These are phyloP conservation scores for Cyanistes caeruleus DNA, from an alignment of 2,113 vertebrate genomes.

Conservation along the genomic window DNA sequence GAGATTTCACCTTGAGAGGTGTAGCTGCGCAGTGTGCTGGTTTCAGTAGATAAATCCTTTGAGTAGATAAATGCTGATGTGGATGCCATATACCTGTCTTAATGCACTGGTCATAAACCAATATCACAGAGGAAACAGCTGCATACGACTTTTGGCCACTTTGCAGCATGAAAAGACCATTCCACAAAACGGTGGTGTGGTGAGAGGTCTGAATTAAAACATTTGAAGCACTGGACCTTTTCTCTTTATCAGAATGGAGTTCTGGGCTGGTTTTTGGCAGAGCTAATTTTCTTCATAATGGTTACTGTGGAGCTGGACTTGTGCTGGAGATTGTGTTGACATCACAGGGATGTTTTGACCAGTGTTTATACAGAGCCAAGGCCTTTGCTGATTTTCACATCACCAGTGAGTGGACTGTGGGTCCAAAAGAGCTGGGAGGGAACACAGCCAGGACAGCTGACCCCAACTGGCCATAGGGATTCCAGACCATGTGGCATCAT, in stretches of 20 bases:
- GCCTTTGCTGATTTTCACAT: neutral
- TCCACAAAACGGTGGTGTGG: neutral
- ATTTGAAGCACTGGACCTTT: neutral
- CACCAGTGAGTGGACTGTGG: neutral
- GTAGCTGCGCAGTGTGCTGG: accelerated
- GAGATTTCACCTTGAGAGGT: neutral
- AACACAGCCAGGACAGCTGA: neutral
- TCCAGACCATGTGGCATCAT: neutral
- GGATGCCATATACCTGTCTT: too few species aligned
- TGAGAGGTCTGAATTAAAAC: neutral
- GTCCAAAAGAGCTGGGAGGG: neutral
- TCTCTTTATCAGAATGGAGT: neutral
- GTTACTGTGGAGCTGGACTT: neutral
- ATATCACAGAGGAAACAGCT: neutral
- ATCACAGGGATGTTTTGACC: neutral
- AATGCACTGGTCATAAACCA: neutral
- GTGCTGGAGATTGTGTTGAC: neutral
- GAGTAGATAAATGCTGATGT: neutral
- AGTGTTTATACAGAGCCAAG: neutral
- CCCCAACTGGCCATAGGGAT: neutral
- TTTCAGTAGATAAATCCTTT: neutral
- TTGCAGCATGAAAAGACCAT: neutral
- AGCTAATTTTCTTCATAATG: neutral
- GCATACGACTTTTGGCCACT: neutral
- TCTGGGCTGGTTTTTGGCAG: neutral